Percentiles rank a stretch among this genome's conserved stretches.
phyloP scores from a whole-genome alignment of 2,797 vertebrate species.

The Pangasius mekongensis region DNA sequence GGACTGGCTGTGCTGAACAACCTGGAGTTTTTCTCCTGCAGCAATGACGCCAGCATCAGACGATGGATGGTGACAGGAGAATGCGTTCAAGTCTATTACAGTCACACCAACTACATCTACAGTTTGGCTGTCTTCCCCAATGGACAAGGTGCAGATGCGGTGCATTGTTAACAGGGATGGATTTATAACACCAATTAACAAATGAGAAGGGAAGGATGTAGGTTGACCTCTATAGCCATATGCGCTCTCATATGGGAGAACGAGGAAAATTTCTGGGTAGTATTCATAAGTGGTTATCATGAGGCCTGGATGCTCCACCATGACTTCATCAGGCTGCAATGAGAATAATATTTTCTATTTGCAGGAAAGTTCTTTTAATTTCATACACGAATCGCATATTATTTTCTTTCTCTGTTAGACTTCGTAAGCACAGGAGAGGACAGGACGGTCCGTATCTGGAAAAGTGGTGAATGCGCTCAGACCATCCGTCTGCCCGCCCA shows the following conservation, averaged over 20 bases:
- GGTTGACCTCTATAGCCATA: neutral
- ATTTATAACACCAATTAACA: neutral
- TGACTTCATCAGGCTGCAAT: neutral
- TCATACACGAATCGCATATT: neutral
- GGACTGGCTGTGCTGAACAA: slow-evolving; percentile 90
- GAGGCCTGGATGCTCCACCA: neutral
- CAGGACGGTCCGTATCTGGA: slow-evolving; percentile 92
- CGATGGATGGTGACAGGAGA: slow-evolving; percentile 92
- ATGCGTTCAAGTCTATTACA: slow-evolving; percentile 90
- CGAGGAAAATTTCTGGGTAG: neutral
- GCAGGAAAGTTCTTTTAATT: neutral
- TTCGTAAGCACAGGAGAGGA: slow-evolving; percentile 96
- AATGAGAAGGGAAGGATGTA: slow-evolving; percentile 1
- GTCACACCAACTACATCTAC: slow-evolving; percentile 98
- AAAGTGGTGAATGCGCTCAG: slow-evolving; percentile 86
- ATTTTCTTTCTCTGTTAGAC: slow-evolving; percentile 69
- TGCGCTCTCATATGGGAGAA: neutral
- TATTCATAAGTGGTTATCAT: neutral
- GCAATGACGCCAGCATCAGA: slow-evolving; percentile 92
- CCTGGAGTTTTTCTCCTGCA: slow-evolving; percentile 94
- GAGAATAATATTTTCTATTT: neutral
- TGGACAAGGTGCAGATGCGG: slow-evolving; percentile 80
- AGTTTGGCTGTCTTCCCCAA: slow-evolving; percentile 90
- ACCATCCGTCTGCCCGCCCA: slow-evolving; percentile 93
- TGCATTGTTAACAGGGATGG: neutral